Evolutionary conservation across 2,888 invertebrate genomes (phyloP), one percentile per base, ranked within the genome.

Genomic region (Norana najaformis): DNA sequence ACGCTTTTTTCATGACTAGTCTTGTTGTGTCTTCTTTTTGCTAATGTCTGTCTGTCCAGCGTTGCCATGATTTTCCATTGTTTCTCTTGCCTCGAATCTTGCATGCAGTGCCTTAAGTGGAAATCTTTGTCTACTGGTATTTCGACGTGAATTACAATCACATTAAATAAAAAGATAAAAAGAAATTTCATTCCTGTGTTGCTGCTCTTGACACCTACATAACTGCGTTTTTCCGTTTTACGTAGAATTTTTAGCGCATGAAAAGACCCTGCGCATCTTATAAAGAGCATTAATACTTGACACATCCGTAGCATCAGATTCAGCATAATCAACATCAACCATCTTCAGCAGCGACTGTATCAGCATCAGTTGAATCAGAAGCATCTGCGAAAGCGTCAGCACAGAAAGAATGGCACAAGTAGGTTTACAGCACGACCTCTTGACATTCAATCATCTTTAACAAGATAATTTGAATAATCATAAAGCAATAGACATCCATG

Each of bases 401-500:
- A 69, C 69, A 23, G 30, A n/a, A n/a, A 11, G 30, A 69, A 47
- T 23, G 47, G 47, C 23, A 47, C 23, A 23, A 47, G 4, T 8
- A 69, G 11, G 30, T 69, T 69, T 5, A 8, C 69, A 14, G 41
- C 0, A 16, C 69, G 69, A 30, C 69, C 69, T 69, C 69, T 69
- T 69, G 69, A n/a, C 69, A n/a, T 69, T 69, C 69, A 69, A 69
- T 69, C 69, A 69, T 69, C 69, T 69, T 69, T 69, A 69, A 69
- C 30, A 69, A n/a, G 69, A 69, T 69, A 5, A 69, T 69, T n/a
- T 69, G 69, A 69, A 69, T 69, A 69, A 69, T 69, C 69, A 69
- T 30, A 69, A 30, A 69, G 69, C 69, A n/a, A 69, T n/a, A n/a
- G 47, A 47, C 8, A 47, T 47, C 47, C 47, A 47, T 47, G 23